phyloP scores from a whole-genome alignment of 2,888 invertebrate species.

The Boloria euphrosyne region DNA sequence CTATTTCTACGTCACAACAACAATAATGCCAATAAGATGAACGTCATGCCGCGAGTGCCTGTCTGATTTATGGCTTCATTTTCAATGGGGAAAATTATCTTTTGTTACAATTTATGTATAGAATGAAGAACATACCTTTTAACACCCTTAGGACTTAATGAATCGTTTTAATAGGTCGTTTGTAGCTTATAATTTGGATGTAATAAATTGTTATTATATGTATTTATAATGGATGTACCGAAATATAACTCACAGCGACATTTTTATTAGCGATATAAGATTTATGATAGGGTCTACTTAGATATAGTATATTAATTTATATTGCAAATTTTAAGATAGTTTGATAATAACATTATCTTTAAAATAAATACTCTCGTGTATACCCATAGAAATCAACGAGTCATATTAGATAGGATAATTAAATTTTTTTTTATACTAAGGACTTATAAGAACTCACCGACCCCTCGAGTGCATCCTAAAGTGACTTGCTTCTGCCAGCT shows the following conservation, averaged over 20 bases:
- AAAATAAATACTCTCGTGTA: no score
- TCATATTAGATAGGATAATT: no score
- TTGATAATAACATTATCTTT: no score
- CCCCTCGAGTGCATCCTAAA: no score
- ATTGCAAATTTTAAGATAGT: no score
- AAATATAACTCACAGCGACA: not conserved
- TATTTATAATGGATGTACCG: not conserved
- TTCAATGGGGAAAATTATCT: conserved; percentile 48
- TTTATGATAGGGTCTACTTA: no score
- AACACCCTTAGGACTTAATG: conserved; percentile 36
- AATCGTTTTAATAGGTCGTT: conserved; percentile 34
- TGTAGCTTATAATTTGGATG: conserved; percentile 29
- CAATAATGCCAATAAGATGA: conserved; percentile 52
- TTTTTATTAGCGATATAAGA: not conserved
- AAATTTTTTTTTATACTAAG: no score
- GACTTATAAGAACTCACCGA: no score
- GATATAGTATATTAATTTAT: no score
- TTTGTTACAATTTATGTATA: conserved; percentile 44
- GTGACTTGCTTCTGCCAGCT: no score
- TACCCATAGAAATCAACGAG: no score
- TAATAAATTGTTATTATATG: conserved; percentile 22
- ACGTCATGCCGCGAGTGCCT: conserved; percentile 46
- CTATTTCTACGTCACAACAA: conserved; percentile 35
- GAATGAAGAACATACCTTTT: conserved; percentile 39
- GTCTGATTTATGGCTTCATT: conserved; percentile 56